Evolutionary conservation across 2,797 vertebrate species (phyloP).

Genomic region (Sandelia bainsii): DNA sequence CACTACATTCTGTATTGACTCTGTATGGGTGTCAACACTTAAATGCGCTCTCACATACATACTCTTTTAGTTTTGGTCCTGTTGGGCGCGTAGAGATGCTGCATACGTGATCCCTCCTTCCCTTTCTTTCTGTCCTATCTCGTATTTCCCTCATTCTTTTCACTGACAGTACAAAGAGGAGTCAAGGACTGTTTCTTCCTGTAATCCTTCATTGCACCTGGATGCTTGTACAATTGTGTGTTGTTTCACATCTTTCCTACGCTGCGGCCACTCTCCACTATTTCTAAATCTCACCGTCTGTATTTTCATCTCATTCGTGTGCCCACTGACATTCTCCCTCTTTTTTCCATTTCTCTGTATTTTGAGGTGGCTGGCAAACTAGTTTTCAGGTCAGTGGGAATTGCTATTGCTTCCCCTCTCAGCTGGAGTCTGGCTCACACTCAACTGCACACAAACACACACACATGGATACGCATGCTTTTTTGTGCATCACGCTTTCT

Average conservation of each 20-base stretch:
- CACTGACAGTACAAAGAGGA: conserved; percentile 50
- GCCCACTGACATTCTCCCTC: conserved; percentile 71
- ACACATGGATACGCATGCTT: conserved; percentile 36
- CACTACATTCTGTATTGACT: neutral
- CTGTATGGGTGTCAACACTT: conserved; percentile 13
- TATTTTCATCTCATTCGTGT: conserved; percentile 45
- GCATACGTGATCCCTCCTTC: conserved; percentile 43
- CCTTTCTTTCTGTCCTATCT: conserved; percentile 28
- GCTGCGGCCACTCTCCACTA: neutral
- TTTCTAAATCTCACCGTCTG: conserved; percentile 54
- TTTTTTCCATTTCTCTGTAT: conserved; percentile 25
- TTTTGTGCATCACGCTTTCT: conserved; percentile 30
- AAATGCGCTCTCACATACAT: conserved; percentile 26
- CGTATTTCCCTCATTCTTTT: conserved; percentile 54
- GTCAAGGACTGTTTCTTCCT: conserved; percentile 56
- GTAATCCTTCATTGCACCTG: conserved; percentile 65
- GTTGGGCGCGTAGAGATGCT: conserved; percentile 47
- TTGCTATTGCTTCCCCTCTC: conserved; percentile 74
- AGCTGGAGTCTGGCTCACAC: conserved; percentile 72
- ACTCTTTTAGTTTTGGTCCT: conserved; percentile 25
- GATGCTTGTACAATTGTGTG: conserved; percentile 2
- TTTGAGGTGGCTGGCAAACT: conserved; percentile 65
- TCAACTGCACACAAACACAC: conserved; percentile 62
- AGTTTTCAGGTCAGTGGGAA: conserved; percentile 81
- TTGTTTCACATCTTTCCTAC: conserved; percentile 11